Evolutionary conservation across 92 coral and sea anemone genomes (phyloP), one percentile per base, ranked within the genome.

Genomic region (Zoanthus sansibaricus): DNA sequence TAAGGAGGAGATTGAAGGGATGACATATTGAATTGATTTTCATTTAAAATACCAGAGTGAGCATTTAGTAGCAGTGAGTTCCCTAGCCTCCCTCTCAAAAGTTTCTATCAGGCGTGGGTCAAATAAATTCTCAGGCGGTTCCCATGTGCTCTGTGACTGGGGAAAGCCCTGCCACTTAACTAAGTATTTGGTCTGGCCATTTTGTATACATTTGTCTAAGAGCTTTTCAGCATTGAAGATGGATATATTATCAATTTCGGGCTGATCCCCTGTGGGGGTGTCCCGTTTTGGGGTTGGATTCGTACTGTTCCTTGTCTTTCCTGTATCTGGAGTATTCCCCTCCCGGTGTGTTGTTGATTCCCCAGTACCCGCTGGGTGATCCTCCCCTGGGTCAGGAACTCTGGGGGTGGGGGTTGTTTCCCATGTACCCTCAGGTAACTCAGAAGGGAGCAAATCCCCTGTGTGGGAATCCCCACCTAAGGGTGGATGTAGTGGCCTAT

Each of bases 401-500:
- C 55, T 49, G 55, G 55, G 55, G 55, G 5, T 49, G 55, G 55
- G 55, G 55, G 55, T 49, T 49, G 55, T 2, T 49, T 49, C 55
- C 55, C 55, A 49, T 49, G 55, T 49, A 49, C 55, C 55, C 55
- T 49, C 12, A 49, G 55, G 55, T 49, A 49, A 49, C 7, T 49
- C 55, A 1, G 55, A 49, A 49, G 55, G 55, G 55, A 49, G 55
- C 55, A 49, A 49, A 49, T 49, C 55, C 55, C 55, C 7, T 49
- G 55, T 49, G 55, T 49, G 55, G 55, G 55, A 49, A 49, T 49
- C 55, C 7, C 55, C 55, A 11, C 55, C 55, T 49, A 49, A 49
- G 55, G 55, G 55, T 14, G 82, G 77, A 4, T 75, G 72, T 6
- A 87, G 49, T 59, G 88, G 91, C 8, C 93, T 44, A 1, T 82